These are phyloP conservation scores for Aphelenchoides fujianensis DNA, from an alignment of 1,140 invertebrate species.

Conservation along the genomic window DNA sequence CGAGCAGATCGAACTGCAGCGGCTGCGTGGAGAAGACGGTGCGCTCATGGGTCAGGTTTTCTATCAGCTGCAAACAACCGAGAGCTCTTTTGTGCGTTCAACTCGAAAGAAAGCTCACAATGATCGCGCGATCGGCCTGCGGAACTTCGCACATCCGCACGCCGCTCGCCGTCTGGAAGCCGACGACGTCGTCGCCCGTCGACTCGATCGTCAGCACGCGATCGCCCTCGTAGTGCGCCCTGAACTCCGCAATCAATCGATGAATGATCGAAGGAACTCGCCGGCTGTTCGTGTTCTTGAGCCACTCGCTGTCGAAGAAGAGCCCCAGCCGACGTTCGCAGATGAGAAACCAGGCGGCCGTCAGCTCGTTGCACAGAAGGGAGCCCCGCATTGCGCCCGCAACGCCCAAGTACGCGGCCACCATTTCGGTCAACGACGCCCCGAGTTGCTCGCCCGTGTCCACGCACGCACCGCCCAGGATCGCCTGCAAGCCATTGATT, in stretches of 20 bases:
- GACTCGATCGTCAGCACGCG: not conserved
- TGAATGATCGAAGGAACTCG: not conserved
- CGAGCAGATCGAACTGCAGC: not conserved
- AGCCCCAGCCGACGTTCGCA: conserved; percentile 2
- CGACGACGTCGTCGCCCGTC: not conserved
- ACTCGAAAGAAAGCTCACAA: not conserved
- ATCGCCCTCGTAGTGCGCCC: not conserved
- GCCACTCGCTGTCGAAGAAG: not conserved
- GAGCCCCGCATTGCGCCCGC: conserved; percentile 21
- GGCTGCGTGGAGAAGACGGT: conserved; percentile 1
- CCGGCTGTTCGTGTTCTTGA: conserved; percentile 20
- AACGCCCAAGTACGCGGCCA: conserved; percentile 8
- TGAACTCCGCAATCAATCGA: not conserved
- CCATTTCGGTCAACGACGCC: conserved; percentile 16
- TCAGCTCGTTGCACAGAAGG: conserved; percentile 2
- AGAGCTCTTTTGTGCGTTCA: not conserved
- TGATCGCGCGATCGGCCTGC: not conserved
- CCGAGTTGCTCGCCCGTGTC: conserved; percentile 24
- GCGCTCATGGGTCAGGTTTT: conserved; percentile 14
- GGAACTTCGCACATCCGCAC: not conserved
- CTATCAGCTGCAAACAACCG: not conserved
- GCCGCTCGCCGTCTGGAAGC: not conserved
- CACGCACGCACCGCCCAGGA: conserved; percentile 25
- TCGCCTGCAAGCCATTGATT: conserved; percentile 23
- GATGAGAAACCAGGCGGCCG: not conserved